Conservation (phyloP, 2,113 vertebrate genomes). For the Genyomyrus donnyi region DNA sequence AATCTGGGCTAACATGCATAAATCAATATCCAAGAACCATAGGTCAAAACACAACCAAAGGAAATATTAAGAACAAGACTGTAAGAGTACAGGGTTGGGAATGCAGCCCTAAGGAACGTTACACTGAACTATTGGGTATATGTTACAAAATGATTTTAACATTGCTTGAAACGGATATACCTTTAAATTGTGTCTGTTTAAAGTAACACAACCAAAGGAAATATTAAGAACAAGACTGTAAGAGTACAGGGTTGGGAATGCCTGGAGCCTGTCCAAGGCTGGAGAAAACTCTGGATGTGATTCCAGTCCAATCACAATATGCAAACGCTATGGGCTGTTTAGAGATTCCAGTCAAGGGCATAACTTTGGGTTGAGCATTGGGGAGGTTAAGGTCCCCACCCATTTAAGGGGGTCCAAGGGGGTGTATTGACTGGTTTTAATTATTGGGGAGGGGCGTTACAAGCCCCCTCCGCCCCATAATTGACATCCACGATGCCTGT, state of each 20-base stretch:
- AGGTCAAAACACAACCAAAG: neutral
- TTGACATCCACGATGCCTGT: too few relatives aligned
- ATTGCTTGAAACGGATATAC: too few relatives aligned
- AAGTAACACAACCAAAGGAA: neutral
- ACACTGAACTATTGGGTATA: too few relatives aligned
- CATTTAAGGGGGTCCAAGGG: too few relatives aligned
- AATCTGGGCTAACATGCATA: neutral
- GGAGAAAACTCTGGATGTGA: neutral
- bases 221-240: neutral
- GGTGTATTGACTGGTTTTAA: too few relatives aligned
- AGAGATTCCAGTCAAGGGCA: neutral
- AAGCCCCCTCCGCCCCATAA: too few relatives aligned
- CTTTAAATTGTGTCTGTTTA: too few relatives aligned
- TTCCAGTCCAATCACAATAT: neutral
- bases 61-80: neutral
- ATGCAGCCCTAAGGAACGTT: too few relatives aligned
- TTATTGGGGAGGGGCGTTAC: neutral
- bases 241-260: neutral
- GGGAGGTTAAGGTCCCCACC: too few relatives aligned
- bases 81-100: neutral
- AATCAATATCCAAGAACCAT: neutral
- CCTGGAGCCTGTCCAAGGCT: neutral
- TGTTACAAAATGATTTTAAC: too few relatives aligned
- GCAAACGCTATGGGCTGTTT: neutral
- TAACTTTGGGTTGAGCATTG: too few relatives aligned